A percentile compares a stretch with the other conserved stretches of the same genome.
phyloP scores from a whole-genome alignment of 1,140 invertebrate species.

The Oscheius sp. region DNA sequence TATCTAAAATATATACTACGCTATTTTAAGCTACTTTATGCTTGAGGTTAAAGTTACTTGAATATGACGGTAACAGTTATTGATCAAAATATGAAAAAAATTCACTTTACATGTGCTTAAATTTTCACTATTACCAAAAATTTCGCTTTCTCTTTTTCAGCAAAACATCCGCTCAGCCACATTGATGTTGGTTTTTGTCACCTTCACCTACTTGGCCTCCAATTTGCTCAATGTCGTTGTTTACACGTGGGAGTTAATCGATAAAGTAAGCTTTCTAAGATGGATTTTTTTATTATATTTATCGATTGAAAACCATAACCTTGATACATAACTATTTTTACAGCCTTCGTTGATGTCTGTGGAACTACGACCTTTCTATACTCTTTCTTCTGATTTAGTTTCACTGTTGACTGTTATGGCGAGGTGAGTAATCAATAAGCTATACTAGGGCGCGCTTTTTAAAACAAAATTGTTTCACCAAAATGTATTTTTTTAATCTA shows the following conservation, averaged over 20 bases:
- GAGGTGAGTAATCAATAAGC: neutral
- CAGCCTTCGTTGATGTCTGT: constrained; percentile 35
- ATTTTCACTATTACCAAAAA: too few relatives aligned
- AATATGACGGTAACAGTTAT: too few relatives aligned
- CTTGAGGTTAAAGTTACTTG: too few relatives aligned
- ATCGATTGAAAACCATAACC: too few relatives aligned
- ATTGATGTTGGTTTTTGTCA: constrained; percentile 49
- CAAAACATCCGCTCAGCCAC: constrained; percentile 57
- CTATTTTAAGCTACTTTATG: too few relatives aligned
- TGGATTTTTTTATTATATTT: too few relatives aligned
- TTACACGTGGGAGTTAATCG: constrained; percentile 50
- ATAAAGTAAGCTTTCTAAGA: too few relatives aligned
- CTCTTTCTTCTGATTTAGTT: constrained; percentile 50
- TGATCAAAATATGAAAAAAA: too few relatives aligned
- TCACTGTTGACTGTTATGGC: constrained; percentile 51
- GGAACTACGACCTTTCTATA: constrained; percentile 52
- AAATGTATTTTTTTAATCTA: neutral
- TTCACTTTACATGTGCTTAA: too few relatives aligned
- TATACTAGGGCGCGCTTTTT: neutral
- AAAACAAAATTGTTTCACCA: neutral
- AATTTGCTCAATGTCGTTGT: constrained; percentile 53
- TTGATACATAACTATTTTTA: too few relatives aligned
- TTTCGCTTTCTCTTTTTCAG: too few relatives aligned
- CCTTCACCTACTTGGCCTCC: constrained; percentile 52
- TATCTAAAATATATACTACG: too few relatives aligned